phyloP scores from a whole-genome alignment of 2,113 vertebrate genomes.

The Oncorhynchus keta region DNA sequence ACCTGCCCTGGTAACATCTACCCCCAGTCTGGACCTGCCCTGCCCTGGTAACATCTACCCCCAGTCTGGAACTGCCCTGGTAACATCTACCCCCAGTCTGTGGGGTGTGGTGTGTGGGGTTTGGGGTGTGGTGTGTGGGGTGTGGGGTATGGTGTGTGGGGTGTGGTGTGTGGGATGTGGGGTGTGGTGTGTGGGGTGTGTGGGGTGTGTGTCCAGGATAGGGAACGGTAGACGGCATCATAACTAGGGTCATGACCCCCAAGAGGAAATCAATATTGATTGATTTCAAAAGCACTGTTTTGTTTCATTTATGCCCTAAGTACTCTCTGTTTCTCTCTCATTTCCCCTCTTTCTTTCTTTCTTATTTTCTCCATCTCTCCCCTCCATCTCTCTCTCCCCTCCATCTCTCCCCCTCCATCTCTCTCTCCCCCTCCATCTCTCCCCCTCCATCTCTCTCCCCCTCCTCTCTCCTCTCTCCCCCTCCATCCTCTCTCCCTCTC shows the following conservation, averaged over 20 bases:
- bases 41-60: too few species aligned
- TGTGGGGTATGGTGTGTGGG: fast-evolving
- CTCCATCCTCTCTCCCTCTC: too few species aligned
- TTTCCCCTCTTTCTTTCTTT: neutral
- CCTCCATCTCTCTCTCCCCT: neutral
- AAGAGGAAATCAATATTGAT: neutral
- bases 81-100: too few species aligned
- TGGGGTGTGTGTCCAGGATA: neutral
- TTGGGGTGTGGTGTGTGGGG: too few species aligned
- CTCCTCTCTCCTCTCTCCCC: too few species aligned
- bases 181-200: neutral
- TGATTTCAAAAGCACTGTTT: neutral
- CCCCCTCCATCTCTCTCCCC: too few species aligned
- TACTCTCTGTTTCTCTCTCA: neutral
- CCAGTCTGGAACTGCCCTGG: too few species aligned
- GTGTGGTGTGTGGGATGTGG: too few species aligned
- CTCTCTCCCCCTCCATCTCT: neutral
- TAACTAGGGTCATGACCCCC: neutral
- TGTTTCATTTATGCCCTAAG: neutral
- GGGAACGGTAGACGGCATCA: neutral
- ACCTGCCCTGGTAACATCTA: too few species aligned
- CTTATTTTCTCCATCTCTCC: neutral
- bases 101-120: too few species aligned
- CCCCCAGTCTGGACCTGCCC: too few species aligned
- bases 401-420: neutral